A percentile compares a stretch with the other conserved stretches of the same genome.
phyloP scores from a whole-genome alignment of 2,797 vertebrate species.

The Dallia pectoralis region DNA sequence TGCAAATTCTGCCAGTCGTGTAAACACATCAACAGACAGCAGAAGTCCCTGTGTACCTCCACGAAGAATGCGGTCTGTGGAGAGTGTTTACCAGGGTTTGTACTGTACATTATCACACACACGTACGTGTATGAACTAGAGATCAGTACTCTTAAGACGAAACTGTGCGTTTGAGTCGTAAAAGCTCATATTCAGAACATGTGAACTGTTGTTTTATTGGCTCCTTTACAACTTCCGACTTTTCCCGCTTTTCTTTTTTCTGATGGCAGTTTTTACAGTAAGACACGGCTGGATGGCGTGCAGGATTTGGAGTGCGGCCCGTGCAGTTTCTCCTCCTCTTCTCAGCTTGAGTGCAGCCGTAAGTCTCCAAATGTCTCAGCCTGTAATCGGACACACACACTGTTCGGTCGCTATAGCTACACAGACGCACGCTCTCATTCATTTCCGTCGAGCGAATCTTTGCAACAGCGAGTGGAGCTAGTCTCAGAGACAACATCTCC shows the following conservation, averaged over 20 bases:
- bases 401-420: too few relatives aligned
- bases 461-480: too few relatives aligned
- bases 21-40: slow-evolving; percentile 68
- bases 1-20: slow-evolving; percentile 77
- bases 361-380: slow-evolving; percentile 22
- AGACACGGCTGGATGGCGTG: slow-evolving; percentile 75
- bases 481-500: too few relatives aligned
- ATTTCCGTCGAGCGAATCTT: too few relatives aligned
- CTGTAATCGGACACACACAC: too few relatives aligned
- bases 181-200: slow-evolving; percentile 1
- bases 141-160: not conserved
- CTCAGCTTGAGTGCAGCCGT: slow-evolving; percentile 70
- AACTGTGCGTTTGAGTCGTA: not conserved
- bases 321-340: slow-evolving; percentile 66
- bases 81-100: slow-evolving; percentile 72
- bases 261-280: slow-evolving; percentile 75
- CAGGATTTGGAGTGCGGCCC: slow-evolving; percentile 80
- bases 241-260: not conserved
- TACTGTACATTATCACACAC: not conserved
- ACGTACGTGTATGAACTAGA: not conserved
- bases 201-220: not conserved
- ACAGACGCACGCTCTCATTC: too few relatives aligned
- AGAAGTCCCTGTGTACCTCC: slow-evolving; percentile 68
- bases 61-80: slow-evolving; percentile 68
- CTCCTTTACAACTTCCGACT: not conserved